Base-by-base conservation (phyloP, 2,113 vertebrate species). In the Apaloderma vittatum region DNA sequence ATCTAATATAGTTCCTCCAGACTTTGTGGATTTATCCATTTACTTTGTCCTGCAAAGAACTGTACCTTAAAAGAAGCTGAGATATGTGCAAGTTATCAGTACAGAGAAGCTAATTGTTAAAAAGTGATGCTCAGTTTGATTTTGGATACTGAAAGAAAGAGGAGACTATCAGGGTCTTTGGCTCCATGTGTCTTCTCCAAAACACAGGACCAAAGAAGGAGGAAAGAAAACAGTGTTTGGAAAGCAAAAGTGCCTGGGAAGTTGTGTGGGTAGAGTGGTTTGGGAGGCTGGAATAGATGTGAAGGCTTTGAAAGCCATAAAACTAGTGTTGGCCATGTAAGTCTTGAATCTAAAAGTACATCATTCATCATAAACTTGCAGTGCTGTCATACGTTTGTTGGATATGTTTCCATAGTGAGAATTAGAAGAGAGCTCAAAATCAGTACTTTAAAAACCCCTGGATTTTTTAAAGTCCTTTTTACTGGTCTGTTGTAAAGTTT, bases 361-460 rank as follows among this genome's bases (percentile, higher is more conserved):
- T 80, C 6, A 12, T 34, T 72, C 21, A 22, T 34, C 4, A 7
- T 59, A 75, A 67, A 59, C 34, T 68, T 68, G 49, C 13, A 49
- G 11, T 45, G 34, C 55, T 78, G 37, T 86, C 49, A 27, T 9
- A 30, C 1, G 4, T 49, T 18, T 0, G 0, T 65, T 36, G 3
- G 29, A n/a, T 82, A n/a, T 32, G 23, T 73, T 90, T 84, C 40
- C n/a, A 24, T 11, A 52, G 55, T 21, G 19, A 62, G 46, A 84
- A 70, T 16, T 66, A 37, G 32, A 52, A 54, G 17, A 45, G 11
- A 66, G 11, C 20, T 87, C 62, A 84, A 89, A 80, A 86, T 24
- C 24, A 55, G 16, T 36, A 29, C 30, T 66, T 86, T 0, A 66
- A 91, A 88, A 88, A 57, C 36, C 40, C 15, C 23, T 32, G 5